These are phyloP conservation scores for Scophthalmus maximus DNA, from an alignment of 2,113 vertebrate species.

Conservation along the genomic window DNA sequence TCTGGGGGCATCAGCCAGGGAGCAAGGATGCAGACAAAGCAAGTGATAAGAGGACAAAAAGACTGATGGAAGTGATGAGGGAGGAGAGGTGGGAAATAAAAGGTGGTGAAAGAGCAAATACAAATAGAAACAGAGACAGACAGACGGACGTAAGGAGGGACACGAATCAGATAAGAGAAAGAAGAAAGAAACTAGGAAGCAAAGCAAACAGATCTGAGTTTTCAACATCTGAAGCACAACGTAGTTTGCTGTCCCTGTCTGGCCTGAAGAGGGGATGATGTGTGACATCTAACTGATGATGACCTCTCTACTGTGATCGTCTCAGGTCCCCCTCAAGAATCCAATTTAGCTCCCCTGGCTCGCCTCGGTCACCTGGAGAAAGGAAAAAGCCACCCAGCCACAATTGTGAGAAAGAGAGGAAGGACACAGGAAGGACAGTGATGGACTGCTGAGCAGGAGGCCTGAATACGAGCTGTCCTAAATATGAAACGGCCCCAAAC, in stretches of 20 bases:
- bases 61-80: slow-evolving; percentile 15
- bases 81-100: slow-evolving; percentile 8
- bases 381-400: slow-evolving; percentile 26
- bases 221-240: slow-evolving; percentile 31
- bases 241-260: slow-evolving; percentile 22
- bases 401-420: slow-evolving; percentile 26
- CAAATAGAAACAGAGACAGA: slow-evolving; percentile 17
- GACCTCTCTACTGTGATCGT: slow-evolving; percentile 39
- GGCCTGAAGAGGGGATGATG: slow-evolving; percentile 35
- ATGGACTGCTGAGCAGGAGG: slow-evolving; percentile 50
- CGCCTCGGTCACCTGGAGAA: slow-evolving; percentile 25
- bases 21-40: slow-evolving; percentile 4
- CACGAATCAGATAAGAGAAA: background rate
- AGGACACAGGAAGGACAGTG: slow-evolving; percentile 49
- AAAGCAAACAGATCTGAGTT: slow-evolving; percentile 17
- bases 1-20: slow-evolving; percentile 10
- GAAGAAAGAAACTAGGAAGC: slow-evolving; percentile 2
- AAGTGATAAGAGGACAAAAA: slow-evolving; percentile 23
- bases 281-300: slow-evolving; percentile 50
- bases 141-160: slow-evolving; percentile 1
- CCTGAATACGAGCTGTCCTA: slow-evolving; percentile 56
- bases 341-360: slow-evolving; percentile 46
- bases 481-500: slow-evolving; percentile 42
- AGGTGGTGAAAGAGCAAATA: background rate
- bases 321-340: slow-evolving; percentile 34